Conservation (phyloP, 1,140 invertebrate genomes). For the Acromyrmex charruanus region DNA sequence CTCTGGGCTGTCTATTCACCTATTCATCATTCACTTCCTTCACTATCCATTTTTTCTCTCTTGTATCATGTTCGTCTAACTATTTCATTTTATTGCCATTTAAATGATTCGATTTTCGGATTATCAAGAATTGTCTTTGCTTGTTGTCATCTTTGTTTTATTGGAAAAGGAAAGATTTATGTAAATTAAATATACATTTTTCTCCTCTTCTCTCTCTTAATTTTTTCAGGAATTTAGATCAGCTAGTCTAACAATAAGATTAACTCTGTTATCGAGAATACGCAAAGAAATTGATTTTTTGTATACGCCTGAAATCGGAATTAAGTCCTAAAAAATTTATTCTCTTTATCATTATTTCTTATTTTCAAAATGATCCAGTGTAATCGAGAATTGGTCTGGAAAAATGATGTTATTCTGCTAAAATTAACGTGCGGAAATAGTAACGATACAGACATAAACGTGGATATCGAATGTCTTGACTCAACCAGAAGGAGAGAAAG, state of each 20-base stretch:
- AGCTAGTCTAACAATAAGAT: neutral
- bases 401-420: conserved; percentile 1
- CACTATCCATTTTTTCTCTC: conserved; percentile 10
- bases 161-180: neutral
- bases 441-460: conserved; percentile 44
- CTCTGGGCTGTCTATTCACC: neutral
- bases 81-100: conserved; percentile 59
- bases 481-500: neutral
- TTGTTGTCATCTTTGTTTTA: neutral
- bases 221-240: neutral
- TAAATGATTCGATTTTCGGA: conserved; percentile 72
- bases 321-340: neutral
- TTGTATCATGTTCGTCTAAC: conserved; percentile 10
- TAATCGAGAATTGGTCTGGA: conserved; percentile 4
- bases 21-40: conserved; percentile 14
- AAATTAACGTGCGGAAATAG: conserved; percentile 20
- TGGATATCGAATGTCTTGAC: conserved; percentile 2
- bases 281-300: neutral
- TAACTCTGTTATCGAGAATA: neutral
- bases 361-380: neutral
- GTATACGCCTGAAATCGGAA: neutral
- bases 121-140: conserved; percentile 41
- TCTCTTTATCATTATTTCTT: neutral
- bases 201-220: too few species aligned
- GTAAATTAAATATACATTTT: neutral